phyloP scores from a whole-genome alignment of 2,888 invertebrate species.

The Aricia artaxerxes region DNA sequence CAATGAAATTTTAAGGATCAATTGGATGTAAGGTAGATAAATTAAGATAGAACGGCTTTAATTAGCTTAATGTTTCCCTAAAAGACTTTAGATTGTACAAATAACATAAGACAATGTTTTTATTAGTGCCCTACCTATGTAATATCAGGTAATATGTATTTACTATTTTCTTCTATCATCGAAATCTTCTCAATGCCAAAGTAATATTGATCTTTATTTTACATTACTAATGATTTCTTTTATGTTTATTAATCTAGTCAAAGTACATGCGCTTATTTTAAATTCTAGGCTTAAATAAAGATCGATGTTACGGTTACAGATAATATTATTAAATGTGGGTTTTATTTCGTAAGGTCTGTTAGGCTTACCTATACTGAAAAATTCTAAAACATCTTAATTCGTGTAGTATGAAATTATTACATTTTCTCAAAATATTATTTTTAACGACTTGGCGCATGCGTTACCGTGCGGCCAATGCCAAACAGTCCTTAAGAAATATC shows the following conservation, averaged over 20 bases:
- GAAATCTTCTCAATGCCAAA: slow-evolving; percentile 34
- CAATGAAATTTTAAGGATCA: slow-evolving; percentile 38
- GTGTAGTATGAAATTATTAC: background rate
- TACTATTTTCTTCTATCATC: slow-evolving; percentile 40
- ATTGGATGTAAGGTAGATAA: slow-evolving; percentile 47
- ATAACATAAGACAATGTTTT: slow-evolving; percentile 47
- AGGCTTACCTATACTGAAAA: background rate
- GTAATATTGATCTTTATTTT: slow-evolving; percentile 32
- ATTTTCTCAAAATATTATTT: background rate
- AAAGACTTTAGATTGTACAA: slow-evolving; percentile 76
- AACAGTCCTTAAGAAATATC: background rate
- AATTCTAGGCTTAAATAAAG: background rate
- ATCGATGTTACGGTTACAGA: background rate
- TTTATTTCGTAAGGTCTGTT: background rate
- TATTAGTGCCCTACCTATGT: slow-evolving; percentile 30
- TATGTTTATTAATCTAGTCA: background rate
- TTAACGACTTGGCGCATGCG: background rate
- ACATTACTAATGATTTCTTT: background rate
- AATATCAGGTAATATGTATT: slow-evolving; percentile 21
- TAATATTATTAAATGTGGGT: background rate
- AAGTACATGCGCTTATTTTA: background rate
- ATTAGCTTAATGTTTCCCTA: slow-evolving; percentile 73
- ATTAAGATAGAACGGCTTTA: slow-evolving; percentile 75
- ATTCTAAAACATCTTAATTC: background rate
- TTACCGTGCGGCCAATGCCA: background rate